Evolutionary conservation across 23 tunicate genomes (phyloP).

Genomic region (Ciona savignyi): DNA sequence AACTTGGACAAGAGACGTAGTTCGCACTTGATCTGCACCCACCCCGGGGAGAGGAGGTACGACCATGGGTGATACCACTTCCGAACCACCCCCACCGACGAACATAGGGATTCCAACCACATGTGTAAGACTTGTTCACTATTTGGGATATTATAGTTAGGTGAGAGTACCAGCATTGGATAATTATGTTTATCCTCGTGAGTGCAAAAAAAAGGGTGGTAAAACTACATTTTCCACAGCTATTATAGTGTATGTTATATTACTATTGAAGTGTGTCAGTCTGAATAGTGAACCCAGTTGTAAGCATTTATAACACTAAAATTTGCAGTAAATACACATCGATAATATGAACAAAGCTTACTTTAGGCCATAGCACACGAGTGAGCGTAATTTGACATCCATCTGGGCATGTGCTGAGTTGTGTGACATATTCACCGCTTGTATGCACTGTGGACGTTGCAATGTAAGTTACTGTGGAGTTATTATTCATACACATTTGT

Average conservation of each 20-base stretch:
- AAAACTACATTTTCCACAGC: too few relatives aligned
- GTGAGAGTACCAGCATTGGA: background rate
- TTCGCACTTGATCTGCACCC: slow-evolving; percentile 93
- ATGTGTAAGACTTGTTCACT: slow-evolving; percentile 89
- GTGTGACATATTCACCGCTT: slow-evolving; percentile 90
- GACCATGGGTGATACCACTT: slow-evolving; percentile 98
- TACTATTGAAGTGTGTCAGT: background rate
- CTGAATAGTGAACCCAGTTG: background rate
- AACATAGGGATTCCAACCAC: slow-evolving; percentile 80
- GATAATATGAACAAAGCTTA: slow-evolving; percentile 13
- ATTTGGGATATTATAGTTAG: background rate
- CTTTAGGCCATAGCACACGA: slow-evolving; percentile 71
- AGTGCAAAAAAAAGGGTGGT: too few relatives aligned
- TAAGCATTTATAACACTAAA: too few relatives aligned
- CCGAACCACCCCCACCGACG: slow-evolving; percentile 54
- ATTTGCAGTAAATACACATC: too few relatives aligned
- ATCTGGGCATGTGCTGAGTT: slow-evolving; percentile 87
- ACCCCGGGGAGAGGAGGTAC: slow-evolving; percentile 71
- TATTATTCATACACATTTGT: background rate
- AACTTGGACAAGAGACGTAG: slow-evolving; percentile 56
- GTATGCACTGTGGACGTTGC: slow-evolving; percentile 62
- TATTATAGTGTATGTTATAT: too few relatives aligned
- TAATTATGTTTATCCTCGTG: background rate
- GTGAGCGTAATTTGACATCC: slow-evolving; percentile 83
- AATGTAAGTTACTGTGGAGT: too few relatives aligned